Evolutionary conservation across 2,113 vertebrate genomes (phyloP), one percentile per base, ranked within the genome.

Genomic region (Lanius collurio): DNA sequence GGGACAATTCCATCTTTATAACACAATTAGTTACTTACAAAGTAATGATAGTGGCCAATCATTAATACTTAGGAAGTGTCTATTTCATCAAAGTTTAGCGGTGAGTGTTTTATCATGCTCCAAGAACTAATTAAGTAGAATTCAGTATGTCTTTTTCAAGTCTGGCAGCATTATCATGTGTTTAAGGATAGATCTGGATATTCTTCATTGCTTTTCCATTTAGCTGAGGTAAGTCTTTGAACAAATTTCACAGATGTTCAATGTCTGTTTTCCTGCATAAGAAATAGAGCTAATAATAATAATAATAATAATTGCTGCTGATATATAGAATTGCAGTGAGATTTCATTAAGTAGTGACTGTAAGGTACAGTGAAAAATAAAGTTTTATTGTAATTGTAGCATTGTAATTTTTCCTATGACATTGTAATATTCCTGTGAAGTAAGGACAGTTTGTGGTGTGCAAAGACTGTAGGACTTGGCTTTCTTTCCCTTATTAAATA

Each of bases 41-140:
- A 94, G 37, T 59, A 94, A 91, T 59, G 39, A 21, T 53, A 92
- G 65, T 93, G 86, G 33, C 37, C 47, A 78, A 68, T 75, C 86
- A 83, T 77, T 83, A 96, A 71, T 81, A 56, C 41, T 92, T 89
- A 89, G 33, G 75, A 80, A 92, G 44, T 71, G 53, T 65, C 76
- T 83, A 30, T 81, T 94, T 86, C 52, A 76, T 90, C 89, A 64
- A 37, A 90, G 83, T 90, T 90, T 95, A 91, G 64, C 81, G 85
- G 39, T 3, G 4, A 86, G 31, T 75, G 64, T 92, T 95, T 95
- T 92, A 93, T 93, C 90, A 75, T 87, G 56, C 56, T 89, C 65
- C 92, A 86, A 92, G 80, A 94, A 95, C 37, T 78, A 64, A 90
- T 95, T 92, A 93, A 93, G 15, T 89, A 90, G 65, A 95, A 94